Percentiles rank a stretch among this genome's conserved stretches.
These are phyloP conservation scores for Eupithecia centaureata DNA, from an alignment of 2,888 invertebrate species.

Conservation along the genomic window DNA sequence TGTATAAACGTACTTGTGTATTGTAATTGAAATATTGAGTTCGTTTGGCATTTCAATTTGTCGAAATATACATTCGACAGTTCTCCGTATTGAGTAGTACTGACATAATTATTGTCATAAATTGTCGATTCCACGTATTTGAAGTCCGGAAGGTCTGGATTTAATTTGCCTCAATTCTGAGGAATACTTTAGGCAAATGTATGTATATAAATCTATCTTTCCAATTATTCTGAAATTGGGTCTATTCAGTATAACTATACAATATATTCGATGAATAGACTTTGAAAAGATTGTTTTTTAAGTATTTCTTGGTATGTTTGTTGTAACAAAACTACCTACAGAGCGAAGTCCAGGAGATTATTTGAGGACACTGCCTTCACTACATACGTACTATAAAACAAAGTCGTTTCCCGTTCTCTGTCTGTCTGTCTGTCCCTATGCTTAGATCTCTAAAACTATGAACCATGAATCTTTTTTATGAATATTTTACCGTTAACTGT, in stretches of 20 bases:
- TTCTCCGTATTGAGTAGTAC: constrained; percentile 5
- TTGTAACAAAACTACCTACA: too few species aligned
- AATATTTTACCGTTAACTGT: too few species aligned
- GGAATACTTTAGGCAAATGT: background rate
- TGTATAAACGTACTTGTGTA: background rate
- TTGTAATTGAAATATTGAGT: constrained; percentile 13
- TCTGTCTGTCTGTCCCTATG: too few species aligned
- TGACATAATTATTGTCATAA: constrained; percentile 5
- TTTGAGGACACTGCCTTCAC: too few species aligned
- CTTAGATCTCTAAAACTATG: too few species aligned
- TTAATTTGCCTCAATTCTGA: background rate
- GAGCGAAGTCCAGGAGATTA: too few species aligned
- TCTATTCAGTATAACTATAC: background rate
- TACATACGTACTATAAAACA: too few species aligned
- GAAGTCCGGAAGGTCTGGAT: background rate
- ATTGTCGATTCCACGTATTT: background rate
- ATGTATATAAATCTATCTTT: background rate
- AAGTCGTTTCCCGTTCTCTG: too few species aligned
- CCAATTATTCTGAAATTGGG: background rate
- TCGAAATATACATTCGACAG: constrained; percentile 4
- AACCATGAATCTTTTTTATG: too few species aligned
- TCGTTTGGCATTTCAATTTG: constrained; percentile 9
- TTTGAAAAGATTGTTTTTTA: too few species aligned
- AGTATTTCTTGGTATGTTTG: too few species aligned
- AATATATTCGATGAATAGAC: background rate